Evolutionary conservation across 2,888 invertebrate species (phyloP).

Genomic region (Trichogramma dendrolimi): DNA sequence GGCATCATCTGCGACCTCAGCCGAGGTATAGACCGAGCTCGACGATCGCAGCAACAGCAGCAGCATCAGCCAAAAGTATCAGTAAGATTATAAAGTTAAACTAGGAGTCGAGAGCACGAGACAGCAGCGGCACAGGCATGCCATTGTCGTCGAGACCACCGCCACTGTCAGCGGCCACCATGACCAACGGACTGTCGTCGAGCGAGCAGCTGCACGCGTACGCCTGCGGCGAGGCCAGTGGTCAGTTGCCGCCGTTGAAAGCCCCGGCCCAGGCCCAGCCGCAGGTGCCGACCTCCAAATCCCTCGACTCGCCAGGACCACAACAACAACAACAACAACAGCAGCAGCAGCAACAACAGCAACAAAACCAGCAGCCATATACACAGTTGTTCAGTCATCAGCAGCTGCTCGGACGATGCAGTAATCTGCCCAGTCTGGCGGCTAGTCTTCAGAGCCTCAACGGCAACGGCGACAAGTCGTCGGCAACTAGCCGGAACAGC

Average conservation of each 20-base stretch:
- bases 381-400: constrained; percentile 45
- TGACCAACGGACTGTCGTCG: neutral
- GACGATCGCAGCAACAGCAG: too few relatives aligned
- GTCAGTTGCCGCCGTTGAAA: constrained; percentile 43
- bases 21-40: too few relatives aligned
- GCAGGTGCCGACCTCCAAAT: constrained; percentile 40
- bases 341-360: too few relatives aligned
- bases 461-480: neutral
- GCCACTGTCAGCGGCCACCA: constrained; percentile 16
- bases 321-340: too few relatives aligned
- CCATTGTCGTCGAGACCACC: constrained; percentile 24
- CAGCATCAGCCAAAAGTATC: neutral
- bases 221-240: constrained; percentile 9
- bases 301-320: neutral
- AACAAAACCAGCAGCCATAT: constrained; percentile 27
- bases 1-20: too few relatives aligned
- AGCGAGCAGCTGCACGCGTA: constrained; percentile 21
- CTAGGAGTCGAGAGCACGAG: too few relatives aligned
- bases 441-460: neutral
- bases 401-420: constrained; percentile 36
- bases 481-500: neutral
- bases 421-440: constrained; percentile 19
- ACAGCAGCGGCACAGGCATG: constrained; percentile 8
- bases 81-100: neutral
- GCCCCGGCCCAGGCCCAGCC: constrained; percentile 33